Conservation (phyloP, 1,140 invertebrate species). For the Caenorhabditis inopinata region DNA sequence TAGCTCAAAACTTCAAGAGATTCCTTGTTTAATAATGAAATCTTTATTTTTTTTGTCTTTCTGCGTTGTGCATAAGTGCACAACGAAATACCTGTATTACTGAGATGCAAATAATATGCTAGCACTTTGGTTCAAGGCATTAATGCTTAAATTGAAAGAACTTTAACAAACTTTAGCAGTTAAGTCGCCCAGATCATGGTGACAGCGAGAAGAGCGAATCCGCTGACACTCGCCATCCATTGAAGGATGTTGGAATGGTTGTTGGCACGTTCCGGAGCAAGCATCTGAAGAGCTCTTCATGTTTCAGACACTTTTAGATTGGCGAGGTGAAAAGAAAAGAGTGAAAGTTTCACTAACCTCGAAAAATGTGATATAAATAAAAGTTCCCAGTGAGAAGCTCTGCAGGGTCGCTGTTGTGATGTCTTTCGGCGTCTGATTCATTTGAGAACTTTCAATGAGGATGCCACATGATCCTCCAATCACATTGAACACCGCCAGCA, state of each 20-base stretch:
- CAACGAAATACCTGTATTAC: too few relatives aligned
- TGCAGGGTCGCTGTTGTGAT: constrained; percentile 50
- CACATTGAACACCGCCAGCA: constrained; percentile 75
- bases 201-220: constrained; percentile 44
- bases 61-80: too few relatives aligned
- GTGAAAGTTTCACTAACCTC: constrained; percentile 40
- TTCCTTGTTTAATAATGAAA: too few relatives aligned
- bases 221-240: constrained; percentile 48
- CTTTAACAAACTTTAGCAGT: too few relatives aligned
- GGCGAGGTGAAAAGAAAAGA: not conserved
- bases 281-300: too few relatives aligned
- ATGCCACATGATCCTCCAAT: constrained; percentile 63
- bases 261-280: constrained; percentile 54
- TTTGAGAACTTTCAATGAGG: constrained; percentile 47
- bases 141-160: too few relatives aligned
- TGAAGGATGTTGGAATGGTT: constrained; percentile 51
- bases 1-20: too few relatives aligned
- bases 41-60: too few relatives aligned
- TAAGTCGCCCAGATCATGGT: constrained; percentile 35
- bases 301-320: too few relatives aligned
- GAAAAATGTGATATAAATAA: constrained; percentile 58
- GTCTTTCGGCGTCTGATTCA: constrained; percentile 46
- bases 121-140: too few relatives aligned
- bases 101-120: too few relatives aligned
- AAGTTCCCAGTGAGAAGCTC: constrained; percentile 55